These are phyloP conservation scores for Antennarius striatus DNA, from an alignment of 2,113 vertebrate genomes.

Conservation along the genomic window DNA sequence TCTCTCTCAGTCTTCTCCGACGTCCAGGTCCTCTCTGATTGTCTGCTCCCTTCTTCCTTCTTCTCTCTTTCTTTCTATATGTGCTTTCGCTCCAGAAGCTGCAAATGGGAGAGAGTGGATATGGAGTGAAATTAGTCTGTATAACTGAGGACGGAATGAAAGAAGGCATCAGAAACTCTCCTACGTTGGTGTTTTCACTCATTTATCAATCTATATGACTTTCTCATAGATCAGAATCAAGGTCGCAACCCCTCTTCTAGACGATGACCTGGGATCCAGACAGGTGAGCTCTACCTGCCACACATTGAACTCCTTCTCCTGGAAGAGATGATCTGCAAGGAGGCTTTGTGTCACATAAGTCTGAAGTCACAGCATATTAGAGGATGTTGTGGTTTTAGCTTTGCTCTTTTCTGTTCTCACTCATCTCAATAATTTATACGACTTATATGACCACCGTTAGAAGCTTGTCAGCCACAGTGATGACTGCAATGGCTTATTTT, in stretches of 20 bases:
- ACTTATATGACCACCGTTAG: no score
- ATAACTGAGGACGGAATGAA: slow-evolving; percentile 48
- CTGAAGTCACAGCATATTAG: slow-evolving; percentile 8
- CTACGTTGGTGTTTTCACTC: no score
- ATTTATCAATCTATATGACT: no score
- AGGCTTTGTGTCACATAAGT: slow-evolving; percentile 22
- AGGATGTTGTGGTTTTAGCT: not conserved
- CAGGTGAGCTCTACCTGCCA: no score
- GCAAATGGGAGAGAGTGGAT: slow-evolving; percentile 13
- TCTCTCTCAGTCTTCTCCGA: slow-evolving; percentile 11
- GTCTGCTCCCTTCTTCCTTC: not conserved
- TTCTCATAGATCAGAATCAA: no score
- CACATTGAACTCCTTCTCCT: no score
- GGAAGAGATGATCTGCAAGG: no score
- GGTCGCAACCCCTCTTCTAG: no score
- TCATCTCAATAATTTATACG: slow-evolving; percentile 3
- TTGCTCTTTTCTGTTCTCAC: not conserved
- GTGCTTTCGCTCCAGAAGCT: slow-evolving; percentile 28
- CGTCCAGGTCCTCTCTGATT: slow-evolving; percentile 1
- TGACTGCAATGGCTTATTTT: no score
- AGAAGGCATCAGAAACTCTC: slow-evolving; percentile 38
- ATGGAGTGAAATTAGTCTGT: slow-evolving; percentile 48
- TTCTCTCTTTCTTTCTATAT: not conserved
- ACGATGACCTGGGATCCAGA: no score
- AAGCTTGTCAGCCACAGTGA: no score